Evolutionary conservation across 1,140 invertebrate genomes (phyloP), one percentile per base, ranked within the genome.

Genomic region (Trigoniulus corallinus): DNA sequence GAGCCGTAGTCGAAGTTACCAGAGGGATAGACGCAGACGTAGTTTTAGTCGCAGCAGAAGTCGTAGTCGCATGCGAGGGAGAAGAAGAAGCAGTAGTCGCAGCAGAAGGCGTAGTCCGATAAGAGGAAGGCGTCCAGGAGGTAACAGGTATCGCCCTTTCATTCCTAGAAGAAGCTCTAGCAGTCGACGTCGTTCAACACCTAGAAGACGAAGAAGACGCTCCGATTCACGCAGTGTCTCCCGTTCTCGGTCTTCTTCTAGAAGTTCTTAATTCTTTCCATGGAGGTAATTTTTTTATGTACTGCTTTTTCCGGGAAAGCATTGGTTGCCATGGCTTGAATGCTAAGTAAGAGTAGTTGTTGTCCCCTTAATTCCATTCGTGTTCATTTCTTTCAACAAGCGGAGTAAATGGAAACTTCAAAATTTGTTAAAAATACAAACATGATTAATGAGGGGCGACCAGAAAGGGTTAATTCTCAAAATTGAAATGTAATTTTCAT

Each of bases 31-130:
- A 29, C 45, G 51, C 25, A 40, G 45, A 23, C 27, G 51, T 39
- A 50, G 54, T 46, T 44, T 22, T 39, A 47, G 53, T 40, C 53
- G 43, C 29, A 47, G 42, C 23, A 34, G 49, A 21, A 34, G 37
- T 29, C 53, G 26, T 27, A 52, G 43, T 46, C 44, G 26, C 26
- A 47, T 41, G 23, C 27, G 48, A 34, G 24, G 49, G 27, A 41
- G 26, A 34, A 52, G 25, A 34, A 25, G 37, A 34, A 41, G 48
- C 37, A 53, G 41, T 10, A 53, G 41, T 46, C 53, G 49, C 39
- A 54, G 50, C 27, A 50, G 42, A n/a, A 53, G 10, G 21, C 4
- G 45, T 10, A 13, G 10, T 25, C 23, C 45, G 3, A 4, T 7
- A 10, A 3, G 45, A 22, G 26, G 10, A 4, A 7, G 45, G 25